Evolutionary conservation across 1,140 invertebrate genomes (phyloP), one percentile per base, ranked within the genome.

Genomic region (Pogonus chalceus): DNA sequence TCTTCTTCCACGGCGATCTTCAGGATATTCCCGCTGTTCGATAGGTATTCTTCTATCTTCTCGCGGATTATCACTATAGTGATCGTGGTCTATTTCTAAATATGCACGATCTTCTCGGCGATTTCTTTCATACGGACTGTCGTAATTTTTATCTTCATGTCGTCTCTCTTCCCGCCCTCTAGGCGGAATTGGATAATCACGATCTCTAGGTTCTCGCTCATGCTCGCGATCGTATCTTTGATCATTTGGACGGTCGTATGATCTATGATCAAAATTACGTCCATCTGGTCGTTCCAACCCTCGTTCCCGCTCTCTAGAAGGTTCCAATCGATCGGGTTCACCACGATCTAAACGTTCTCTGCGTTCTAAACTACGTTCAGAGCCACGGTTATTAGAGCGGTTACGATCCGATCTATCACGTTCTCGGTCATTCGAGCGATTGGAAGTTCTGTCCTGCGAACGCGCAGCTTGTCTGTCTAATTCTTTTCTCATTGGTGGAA

Each of bases 91-190:
- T 2, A 65, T 54, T 22, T 69, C 67, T 14, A 68, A 35, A 47
- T 66, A 67, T n/a, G 62, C 54, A 10, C 65, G 52, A 35, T 69
- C 68, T 4, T 69, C 65, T 18, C 60, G 58, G 24, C 61, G 47
- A 9, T 18, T 54, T 50, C 66, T 53, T 50, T 68, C 68, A 52
- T 64, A 69, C 7, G 66, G 59, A 55, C 62, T 62, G n/a, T 65
- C 62, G 52, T 63, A 69, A 49, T 59, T 55, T 55, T 67, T 66
- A 26, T 69, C 67, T 35, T 67, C 65, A 9, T 61, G 51, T 51
- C 64, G 58, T 35, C 56, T 52, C 9, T 62, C 60, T 20, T 64
- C 62, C 1, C 59, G 50, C 1, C 57, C 23, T 51, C 59, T 43
- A 12, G 59, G 46, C 1, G 59, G 37, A 14, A 53, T 23, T 10